Percentiles rank a stretch among this genome's conserved stretches.
phyloP scores from a whole-genome alignment of 2,797 vertebrate species.

The Ciconia nigra region DNA sequence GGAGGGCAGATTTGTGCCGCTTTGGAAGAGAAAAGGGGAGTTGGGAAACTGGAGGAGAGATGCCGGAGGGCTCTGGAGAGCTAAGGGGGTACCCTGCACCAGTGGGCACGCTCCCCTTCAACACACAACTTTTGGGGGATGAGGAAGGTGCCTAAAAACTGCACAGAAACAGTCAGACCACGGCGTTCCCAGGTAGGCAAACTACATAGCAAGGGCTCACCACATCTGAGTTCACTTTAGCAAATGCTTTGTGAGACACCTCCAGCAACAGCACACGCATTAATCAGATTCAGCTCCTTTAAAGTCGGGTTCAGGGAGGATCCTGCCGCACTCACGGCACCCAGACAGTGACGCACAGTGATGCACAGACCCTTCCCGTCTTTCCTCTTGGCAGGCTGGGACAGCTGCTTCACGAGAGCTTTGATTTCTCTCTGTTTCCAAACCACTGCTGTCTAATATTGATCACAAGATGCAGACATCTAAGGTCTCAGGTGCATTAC shows the following conservation, averaged over 20 bases:
- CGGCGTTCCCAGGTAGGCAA: fast-evolving
- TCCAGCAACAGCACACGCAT: not conserved
- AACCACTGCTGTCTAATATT: not conserved
- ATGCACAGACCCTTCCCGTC: not conserved
- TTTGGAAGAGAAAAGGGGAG: not conserved
- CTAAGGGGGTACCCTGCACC: not conserved
- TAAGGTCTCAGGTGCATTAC: not conserved
- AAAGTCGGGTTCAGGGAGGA: fast-evolving
- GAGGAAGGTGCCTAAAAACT: not conserved
- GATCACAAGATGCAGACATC: not conserved
- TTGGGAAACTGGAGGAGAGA: not conserved
- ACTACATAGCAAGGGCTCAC: not conserved
- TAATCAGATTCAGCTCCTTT: not conserved
- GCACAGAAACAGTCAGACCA: not conserved
- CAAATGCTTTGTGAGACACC: fast-evolving
- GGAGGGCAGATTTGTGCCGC: not conserved
- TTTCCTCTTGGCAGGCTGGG: not conserved
- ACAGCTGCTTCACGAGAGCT: not conserved
- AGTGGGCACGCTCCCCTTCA: not conserved
- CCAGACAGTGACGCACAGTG: not conserved
- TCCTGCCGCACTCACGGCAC: fast-evolving
- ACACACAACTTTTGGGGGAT: fast-evolving
- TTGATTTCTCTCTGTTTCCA: conserved; percentile 2
- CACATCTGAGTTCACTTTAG: fast-evolving
- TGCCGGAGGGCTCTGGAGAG: not conserved